These are phyloP conservation scores for Macrosiphum euphorbiae DNA, from an alignment of 2,888 invertebrate species.

Conservation along the genomic window DNA sequence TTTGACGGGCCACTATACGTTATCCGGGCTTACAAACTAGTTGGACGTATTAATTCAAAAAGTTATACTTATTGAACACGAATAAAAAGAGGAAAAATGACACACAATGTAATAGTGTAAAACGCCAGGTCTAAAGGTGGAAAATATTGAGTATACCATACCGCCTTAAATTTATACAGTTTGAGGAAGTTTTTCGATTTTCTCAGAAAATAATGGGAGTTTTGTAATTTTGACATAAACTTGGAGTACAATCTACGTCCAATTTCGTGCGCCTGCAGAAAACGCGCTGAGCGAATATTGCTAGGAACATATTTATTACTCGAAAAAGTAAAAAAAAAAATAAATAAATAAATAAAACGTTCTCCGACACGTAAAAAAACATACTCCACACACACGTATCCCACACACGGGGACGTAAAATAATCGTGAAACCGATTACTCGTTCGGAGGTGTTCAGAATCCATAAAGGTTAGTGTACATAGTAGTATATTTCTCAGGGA, in stretches of 20 bases:
- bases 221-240: conserved; percentile 43
- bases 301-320: neutral
- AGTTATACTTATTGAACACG: neutral
- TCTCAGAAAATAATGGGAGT: conserved; percentile 30
- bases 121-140: neutral
- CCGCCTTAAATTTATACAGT: neutral
- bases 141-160: neutral
- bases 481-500: neutral
- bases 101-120: neutral
- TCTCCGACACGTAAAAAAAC: neutral
- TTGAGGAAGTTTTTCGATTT: conserved; percentile 27
- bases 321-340: neutral
- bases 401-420: neutral
- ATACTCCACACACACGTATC: neutral
- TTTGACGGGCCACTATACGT: neutral
- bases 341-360: neutral
- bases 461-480: neutral
- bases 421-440: neutral
- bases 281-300: neutral
- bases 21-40: neutral
- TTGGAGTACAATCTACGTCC: neutral
- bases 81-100: neutral
- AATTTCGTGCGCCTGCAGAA: neutral
- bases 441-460: neutral
- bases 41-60: neutral